Conservation (phyloP, 2,888 invertebrate genomes). For the Leptinotarsa peninsularis region DNA sequence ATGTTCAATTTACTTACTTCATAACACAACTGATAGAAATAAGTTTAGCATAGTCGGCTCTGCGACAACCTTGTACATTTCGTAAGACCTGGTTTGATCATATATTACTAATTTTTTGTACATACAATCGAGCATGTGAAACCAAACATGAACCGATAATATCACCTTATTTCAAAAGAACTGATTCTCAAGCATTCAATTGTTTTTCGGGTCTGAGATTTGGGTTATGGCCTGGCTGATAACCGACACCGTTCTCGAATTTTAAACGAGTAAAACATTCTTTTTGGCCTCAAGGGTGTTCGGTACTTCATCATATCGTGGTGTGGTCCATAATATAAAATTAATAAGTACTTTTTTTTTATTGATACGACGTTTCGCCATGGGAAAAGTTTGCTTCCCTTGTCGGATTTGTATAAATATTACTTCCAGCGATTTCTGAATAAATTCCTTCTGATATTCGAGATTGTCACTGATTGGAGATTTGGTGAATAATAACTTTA, state of each 20-base stretch:
- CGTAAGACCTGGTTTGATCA: constrained; percentile 12
- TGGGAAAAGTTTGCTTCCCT: background rate
- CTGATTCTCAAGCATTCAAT: constrained; percentile 29
- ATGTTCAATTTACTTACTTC: background rate
- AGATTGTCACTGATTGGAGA: too few relatives aligned
- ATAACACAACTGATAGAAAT: background rate
- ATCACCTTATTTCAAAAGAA: constrained; percentile 23
- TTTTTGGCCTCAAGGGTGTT: constrained; percentile 7
- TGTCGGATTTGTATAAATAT: background rate
- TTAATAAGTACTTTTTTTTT: constrained; percentile 17
- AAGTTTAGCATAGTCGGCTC: background rate
- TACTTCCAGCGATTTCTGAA: too few relatives aligned
- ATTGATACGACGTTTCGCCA: background rate
- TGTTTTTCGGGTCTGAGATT: constrained; percentile 32
- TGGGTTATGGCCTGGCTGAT: constrained; percentile 30
- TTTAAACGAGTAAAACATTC: constrained; percentile 6
- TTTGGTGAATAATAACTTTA: too few relatives aligned
- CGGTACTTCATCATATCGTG: constrained; percentile 16
- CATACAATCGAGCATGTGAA: constrained; percentile 5
- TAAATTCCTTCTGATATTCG: too few relatives aligned
- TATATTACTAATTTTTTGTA: constrained; percentile 5
- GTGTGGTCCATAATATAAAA: constrained; percentile 26
- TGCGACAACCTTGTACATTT: constrained; percentile 15
- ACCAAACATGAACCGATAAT: constrained; percentile 23
- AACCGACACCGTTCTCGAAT: constrained; percentile 11